phyloP scores from a whole-genome alignment of 2,113 vertebrate genomes.

The human (Homo sapiens) region DNA sequence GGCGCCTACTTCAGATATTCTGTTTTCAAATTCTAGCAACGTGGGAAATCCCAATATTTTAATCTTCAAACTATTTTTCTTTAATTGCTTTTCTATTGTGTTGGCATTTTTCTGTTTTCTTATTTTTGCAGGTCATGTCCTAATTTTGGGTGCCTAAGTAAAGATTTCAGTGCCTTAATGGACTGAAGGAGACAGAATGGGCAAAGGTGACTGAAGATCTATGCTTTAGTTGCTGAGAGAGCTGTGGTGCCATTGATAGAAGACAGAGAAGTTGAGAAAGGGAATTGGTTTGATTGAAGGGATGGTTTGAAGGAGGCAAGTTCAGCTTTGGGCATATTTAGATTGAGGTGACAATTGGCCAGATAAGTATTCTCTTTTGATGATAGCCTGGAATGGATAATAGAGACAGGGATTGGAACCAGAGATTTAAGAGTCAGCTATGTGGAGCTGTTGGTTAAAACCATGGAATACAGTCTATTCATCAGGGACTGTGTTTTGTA shows the following conservation, averaged over 20 bases:
- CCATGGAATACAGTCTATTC: background rate
- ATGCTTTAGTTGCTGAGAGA: background rate
- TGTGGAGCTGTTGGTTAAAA: background rate
- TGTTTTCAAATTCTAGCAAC: background rate
- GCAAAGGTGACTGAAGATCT: background rate
- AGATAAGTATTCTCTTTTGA: background rate
- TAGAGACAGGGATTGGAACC: background rate
- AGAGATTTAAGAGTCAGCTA: background rate
- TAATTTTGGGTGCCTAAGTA: background rate
- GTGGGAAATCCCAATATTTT: background rate
- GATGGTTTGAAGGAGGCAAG: background rate
- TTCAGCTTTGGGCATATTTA: background rate
- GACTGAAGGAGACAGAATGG: background rate
- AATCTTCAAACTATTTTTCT: background rate
- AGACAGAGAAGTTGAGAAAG: background rate
- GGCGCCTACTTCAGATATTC: background rate
- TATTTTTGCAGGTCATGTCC: background rate
- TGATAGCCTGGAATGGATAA: background rate
- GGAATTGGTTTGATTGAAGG: background rate
- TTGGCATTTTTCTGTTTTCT: background rate
- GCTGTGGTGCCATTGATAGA: background rate
- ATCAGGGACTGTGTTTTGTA: background rate
- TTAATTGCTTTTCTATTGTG: background rate
- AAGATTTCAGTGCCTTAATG: background rate
- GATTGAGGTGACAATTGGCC: background rate